These are phyloP conservation scores for Hetaerina americana DNA, from an alignment of 1,140 invertebrate genomes.

Conservation along the genomic window DNA sequence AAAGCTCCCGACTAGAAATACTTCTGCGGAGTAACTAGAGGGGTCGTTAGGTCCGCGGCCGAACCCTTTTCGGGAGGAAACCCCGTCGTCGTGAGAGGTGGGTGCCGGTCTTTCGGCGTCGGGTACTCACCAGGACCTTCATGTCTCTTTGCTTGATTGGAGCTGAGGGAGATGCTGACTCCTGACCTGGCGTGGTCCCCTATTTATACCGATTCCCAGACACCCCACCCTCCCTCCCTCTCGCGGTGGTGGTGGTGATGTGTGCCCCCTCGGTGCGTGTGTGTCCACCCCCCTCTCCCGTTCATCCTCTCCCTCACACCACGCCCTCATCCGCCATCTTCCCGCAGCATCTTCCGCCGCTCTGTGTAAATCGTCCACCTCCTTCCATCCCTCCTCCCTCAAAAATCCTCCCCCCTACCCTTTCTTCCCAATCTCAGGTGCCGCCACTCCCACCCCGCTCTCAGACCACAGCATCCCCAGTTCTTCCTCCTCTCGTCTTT, in stretches of 20 bases:
- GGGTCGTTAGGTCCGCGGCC: not conserved
- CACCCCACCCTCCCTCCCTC: not conserved
- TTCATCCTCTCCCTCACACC: not conserved
- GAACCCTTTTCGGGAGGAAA: not conserved
- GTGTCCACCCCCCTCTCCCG: no score
- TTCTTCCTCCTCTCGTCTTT: no score
- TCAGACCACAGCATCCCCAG: not conserved
- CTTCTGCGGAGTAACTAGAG: not conserved
- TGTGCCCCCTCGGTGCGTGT: no score
- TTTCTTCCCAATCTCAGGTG: not conserved
- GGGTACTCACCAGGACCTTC: constrained; percentile 19
- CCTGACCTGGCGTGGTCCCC: not conserved
- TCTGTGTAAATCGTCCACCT: not conserved
- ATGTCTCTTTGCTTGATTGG: constrained; percentile 11
- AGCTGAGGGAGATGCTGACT: not conserved
- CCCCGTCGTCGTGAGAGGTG: not conserved
- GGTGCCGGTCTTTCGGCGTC: not conserved
- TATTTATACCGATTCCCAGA: not conserved
- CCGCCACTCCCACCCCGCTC: not conserved
- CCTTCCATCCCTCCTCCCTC: not conserved
- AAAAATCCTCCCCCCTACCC: not conserved
- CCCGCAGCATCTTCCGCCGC: not conserved
- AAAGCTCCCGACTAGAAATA: not conserved
- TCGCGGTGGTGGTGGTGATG: no score
- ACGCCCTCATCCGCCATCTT: not conserved